Conservation (phyloP, 2,797 vertebrate genomes). For the Aldrovandia affinis region DNA sequence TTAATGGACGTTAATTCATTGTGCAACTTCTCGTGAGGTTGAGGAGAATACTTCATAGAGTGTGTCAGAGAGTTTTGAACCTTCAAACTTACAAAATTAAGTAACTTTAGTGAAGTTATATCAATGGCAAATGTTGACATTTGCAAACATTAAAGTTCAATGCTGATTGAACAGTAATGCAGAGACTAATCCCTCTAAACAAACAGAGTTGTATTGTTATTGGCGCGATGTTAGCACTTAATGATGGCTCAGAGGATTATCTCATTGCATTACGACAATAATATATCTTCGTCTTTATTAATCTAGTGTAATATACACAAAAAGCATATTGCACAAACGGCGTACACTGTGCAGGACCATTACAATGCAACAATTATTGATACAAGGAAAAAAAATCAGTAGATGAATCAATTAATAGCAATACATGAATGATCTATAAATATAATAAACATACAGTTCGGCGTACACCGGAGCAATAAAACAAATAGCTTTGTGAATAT, state of each 20-base stretch:
- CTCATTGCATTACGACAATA: background rate
- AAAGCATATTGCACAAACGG: background rate
- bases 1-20: background rate
- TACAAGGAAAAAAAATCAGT: background rate
- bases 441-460: background rate
- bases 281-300: background rate
- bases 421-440: background rate
- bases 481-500: background rate
- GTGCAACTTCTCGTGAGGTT: background rate
- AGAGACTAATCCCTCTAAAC: background rate
- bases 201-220: background rate
- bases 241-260: background rate
- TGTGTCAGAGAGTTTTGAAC: background rate
- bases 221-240: background rate
- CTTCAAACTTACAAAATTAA: background rate
- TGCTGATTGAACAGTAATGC: background rate
- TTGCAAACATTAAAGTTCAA: background rate
- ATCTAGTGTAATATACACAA: background rate
- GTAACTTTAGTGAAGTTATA: background rate
- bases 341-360: background rate
- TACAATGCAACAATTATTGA: background rate
- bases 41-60: background rate
- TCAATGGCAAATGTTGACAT: background rate
- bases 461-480: background rate
- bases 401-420: background rate